Conservation (phyloP, 2,113 vertebrate genomes). For the Dunckerocampus dactyliophorus region DNA sequence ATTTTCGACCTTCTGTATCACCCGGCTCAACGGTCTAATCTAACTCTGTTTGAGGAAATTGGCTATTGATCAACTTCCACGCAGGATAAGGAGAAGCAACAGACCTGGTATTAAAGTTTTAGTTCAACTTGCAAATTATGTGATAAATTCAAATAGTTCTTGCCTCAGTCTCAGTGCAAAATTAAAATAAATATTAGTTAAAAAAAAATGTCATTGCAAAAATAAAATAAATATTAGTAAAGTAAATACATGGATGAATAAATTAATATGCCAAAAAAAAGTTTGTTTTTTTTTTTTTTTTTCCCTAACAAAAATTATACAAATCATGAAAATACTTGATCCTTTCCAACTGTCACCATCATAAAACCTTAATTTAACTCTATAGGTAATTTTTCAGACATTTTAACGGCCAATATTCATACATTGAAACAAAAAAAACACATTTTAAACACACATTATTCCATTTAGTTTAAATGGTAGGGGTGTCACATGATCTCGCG, state of each 20-base stretch:
- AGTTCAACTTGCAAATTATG: conserved; percentile 32
- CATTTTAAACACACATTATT: too few relatives aligned
- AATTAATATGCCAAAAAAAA: too few relatives aligned
- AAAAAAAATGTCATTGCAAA: too few relatives aligned
- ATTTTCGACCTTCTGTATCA: conserved; percentile 25
- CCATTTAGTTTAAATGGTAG: too few relatives aligned
- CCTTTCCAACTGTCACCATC: conserved; percentile 31
- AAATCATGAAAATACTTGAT: background rate
- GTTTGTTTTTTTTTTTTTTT: too few relatives aligned
- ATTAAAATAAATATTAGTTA: conserved; percentile 2
- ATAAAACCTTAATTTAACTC: too few relatives aligned
- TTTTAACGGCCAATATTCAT: too few relatives aligned
- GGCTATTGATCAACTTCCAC: conserved; percentile 39
- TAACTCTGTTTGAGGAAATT: conserved; percentile 34
- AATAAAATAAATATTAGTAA: background rate
- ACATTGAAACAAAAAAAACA: too few relatives aligned
- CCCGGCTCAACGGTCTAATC: conserved; percentile 37
- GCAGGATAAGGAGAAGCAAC: conserved; percentile 17
- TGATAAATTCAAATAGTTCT: conserved; percentile 39
- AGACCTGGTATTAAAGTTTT: conserved; percentile 15
- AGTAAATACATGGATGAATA: too few relatives aligned
- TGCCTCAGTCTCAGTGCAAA: conserved; percentile 2
- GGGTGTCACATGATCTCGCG: too few relatives aligned
- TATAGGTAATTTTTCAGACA: too few relatives aligned
- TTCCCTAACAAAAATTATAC: too few relatives aligned